Evolutionary conservation across 2,113 vertebrate species (phyloP).

Genomic region (Pristiophorus japonicus): DNA sequence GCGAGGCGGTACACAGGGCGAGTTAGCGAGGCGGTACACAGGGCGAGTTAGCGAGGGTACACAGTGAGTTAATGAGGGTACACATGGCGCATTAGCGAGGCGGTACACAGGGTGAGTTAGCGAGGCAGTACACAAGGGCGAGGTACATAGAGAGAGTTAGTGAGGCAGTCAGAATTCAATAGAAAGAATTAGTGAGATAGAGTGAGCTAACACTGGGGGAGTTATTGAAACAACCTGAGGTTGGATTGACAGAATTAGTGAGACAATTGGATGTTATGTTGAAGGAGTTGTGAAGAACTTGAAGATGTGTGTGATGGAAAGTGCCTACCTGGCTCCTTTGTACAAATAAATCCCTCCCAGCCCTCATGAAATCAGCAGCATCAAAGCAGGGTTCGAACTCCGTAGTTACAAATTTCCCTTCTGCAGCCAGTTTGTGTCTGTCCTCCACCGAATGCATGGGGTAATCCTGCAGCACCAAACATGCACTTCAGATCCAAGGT

Average conservation of each 20-base stretch:
- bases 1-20: neutral
- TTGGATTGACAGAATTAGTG: neutral
- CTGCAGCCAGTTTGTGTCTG: constrained; percentile 83
- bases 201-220: neutral
- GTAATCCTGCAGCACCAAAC: constrained; percentile 67
- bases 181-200: neutral
- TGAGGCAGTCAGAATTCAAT: no score
- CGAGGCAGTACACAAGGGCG: no score
- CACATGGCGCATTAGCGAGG: no score
- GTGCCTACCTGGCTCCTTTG: constrained; percentile 89
- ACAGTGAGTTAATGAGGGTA: no score
- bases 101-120: no score
- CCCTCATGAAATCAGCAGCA: constrained; percentile 95
- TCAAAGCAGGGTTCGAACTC: constrained; percentile 97
- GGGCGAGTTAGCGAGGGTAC: no score
- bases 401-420: constrained; percentile 96
- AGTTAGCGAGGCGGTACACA: no score
- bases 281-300: neutral
- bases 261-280: neutral
- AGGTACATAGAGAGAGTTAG: no score
- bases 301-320: neutral
- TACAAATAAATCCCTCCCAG: constrained; percentile 89
- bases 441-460: constrained; percentile 88
- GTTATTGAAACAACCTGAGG: neutral
- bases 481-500: neutral